Conservation (phyloP, 2,113 vertebrate genomes). For the Perognathus longimembris region DNA sequence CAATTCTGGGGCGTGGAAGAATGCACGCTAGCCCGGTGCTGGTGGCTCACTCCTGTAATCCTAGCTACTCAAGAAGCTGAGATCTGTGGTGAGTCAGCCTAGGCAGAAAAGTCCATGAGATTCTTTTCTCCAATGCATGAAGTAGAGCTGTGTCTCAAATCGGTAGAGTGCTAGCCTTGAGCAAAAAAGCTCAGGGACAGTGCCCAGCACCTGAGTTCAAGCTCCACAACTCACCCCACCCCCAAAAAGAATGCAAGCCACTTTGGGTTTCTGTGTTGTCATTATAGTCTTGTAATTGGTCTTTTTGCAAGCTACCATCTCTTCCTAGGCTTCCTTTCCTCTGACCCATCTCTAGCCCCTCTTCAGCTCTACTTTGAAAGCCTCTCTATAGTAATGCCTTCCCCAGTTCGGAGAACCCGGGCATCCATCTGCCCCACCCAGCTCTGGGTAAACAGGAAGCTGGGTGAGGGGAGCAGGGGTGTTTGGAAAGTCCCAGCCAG, state of each 20-base stretch:
- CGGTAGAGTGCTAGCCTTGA: too few relatives aligned
- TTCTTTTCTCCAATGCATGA: too few relatives aligned
- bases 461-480: slow-evolving; percentile 69
- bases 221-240: too few relatives aligned
- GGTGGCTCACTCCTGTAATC: too few relatives aligned
- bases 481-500: slow-evolving; percentile 81
- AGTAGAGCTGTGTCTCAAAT: too few relatives aligned
- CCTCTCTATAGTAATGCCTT: slow-evolving; percentile 27
- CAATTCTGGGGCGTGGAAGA: background rate
- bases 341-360: background rate
- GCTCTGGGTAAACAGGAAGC: slow-evolving; percentile 82
- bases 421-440: slow-evolving; percentile 69
- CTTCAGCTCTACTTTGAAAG: background rate
- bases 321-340: background rate
- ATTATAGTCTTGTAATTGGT: too few relatives aligned
- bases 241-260: background rate
- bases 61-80: too few relatives aligned
- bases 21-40: background rate
- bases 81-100: too few relatives aligned
- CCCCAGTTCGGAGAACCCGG: slow-evolving; percentile 77
- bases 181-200: too few relatives aligned
- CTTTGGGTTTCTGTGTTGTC: background rate
- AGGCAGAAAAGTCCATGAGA: too few relatives aligned
- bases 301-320: background rate
- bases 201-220: too few relatives aligned